phyloP scores from a whole-genome alignment of 30 jellyfish, hydroid and myxozoan species.

The Turritopsis dohrnii region DNA sequence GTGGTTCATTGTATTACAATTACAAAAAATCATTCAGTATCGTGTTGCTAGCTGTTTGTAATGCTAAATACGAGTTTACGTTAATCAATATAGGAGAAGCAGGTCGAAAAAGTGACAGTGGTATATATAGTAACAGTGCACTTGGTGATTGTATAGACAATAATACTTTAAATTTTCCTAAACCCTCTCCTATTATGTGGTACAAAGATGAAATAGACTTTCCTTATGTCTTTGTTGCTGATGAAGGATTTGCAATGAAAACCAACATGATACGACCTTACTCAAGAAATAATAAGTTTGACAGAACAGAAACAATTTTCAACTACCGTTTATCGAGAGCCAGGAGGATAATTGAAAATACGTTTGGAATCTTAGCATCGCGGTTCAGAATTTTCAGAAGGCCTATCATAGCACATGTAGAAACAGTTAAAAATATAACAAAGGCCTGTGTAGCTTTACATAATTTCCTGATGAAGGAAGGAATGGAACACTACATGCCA shows the following conservation, averaged over 20 bases:
- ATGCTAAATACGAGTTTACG: slow-evolving; percentile 14
- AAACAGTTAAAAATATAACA: not conserved
- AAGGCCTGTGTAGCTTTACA: not conserved
- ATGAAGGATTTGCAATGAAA: not conserved
- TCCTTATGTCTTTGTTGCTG: not conserved
- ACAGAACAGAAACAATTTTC: not conserved
- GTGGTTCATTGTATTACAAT: slow-evolving; percentile 27
- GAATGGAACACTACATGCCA: not conserved
- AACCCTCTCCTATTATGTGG: not conserved
- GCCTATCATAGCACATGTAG: not conserved
- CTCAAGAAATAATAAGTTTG: not conserved
- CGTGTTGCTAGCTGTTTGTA: slow-evolving; percentile 22
- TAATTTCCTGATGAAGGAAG: not conserved
- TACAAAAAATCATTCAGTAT: slow-evolving; percentile 27
- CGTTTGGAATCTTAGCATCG: not conserved
- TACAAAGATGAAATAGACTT: not conserved
- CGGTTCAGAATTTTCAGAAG: not conserved
- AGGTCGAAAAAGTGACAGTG: slow-evolving; percentile 31
- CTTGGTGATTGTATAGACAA: slow-evolving; percentile 28
- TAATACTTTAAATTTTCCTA: not conserved
- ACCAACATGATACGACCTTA: not conserved
- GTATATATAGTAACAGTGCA: slow-evolving; percentile 15
- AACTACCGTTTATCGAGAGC: not conserved
- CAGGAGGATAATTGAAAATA: not conserved
- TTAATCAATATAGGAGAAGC: slow-evolving; percentile 28